Base-by-base conservation (phyloP, 2,888 invertebrate species). In the Scaptomyza cyrtandrae region DNA sequence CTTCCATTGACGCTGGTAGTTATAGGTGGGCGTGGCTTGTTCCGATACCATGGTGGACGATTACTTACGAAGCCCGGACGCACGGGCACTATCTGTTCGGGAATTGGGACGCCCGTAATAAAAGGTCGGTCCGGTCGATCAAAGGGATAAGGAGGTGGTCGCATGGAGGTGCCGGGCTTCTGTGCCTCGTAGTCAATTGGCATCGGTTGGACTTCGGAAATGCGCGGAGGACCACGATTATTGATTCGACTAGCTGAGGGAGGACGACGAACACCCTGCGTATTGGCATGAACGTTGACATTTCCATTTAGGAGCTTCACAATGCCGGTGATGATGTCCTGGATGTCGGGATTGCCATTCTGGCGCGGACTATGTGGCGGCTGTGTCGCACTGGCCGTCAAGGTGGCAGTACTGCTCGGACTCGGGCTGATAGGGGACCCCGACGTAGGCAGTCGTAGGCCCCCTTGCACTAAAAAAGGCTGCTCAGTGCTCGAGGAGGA, bases 291-390 rank as follows among this genome's bases (percentile, higher is more conserved):
- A 0, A 97, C 96, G 83, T 97, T 97, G 0, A 97, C 97, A 83
- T 97, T 97, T 0, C 97, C 97, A 74, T 98, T 97, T 1, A 98
- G 92, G 11, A 98, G 91, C 90, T 97, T 97, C 0, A 97, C 97
- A 52, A 98, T 96, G 9, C 97, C 97, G 2, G 96, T 96, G 37
- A 98, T 97, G 33, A 98, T 97, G 86, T 98, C 97, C 90, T 97
- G 97, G 62, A 98, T 97, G 89, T 97, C 97, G 41, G 95, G 95
- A 90, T 94, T 95, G 5, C 94, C 94, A 80, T 95, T 94, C 64
- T 95, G 92, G 16, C 93, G 88, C 0, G 90, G 86, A 80, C 87
- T 89, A 88, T 89, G 89, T 61, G 86, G 83, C 63, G 75, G 62
- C 75, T 74, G 82, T 41, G 90, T 89, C 65, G 86, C 90, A 89